Percentiles rank a stretch among this genome's conserved stretches.
Conservation (phyloP, 2,113 vertebrate genomes). For the Orcinus orca region DNA sequence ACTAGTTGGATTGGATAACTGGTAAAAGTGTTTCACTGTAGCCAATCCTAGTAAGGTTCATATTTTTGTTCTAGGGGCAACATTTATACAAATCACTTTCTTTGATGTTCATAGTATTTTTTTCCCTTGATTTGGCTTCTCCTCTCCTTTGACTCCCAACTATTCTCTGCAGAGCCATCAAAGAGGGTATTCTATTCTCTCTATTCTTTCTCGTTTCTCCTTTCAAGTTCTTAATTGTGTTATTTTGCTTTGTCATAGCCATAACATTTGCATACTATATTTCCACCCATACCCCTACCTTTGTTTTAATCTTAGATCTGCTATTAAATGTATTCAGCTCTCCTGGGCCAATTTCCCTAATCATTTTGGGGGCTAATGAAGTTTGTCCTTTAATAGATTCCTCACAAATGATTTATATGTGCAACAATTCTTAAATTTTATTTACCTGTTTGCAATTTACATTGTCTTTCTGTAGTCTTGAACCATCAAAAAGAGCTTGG, state of each 20-base stretch:
- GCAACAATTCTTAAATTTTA: background rate
- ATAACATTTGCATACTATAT: background rate
- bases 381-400: background rate
- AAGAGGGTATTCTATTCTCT: background rate
- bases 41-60: background rate
- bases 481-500: background rate
- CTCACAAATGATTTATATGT: background rate
- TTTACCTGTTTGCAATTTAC: background rate
- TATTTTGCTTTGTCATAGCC: background rate
- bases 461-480: background rate
- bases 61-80: background rate
- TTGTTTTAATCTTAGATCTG: background rate
- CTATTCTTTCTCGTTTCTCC: background rate
- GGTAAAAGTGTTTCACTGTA: background rate
- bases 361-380: background rate
- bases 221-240: background rate
- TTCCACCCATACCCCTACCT: background rate
- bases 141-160: background rate
- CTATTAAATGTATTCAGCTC: background rate
- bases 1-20: background rate
- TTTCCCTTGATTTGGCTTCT: background rate
- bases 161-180: background rate
- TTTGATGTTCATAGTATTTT: background rate
- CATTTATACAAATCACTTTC: background rate
- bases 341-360: background rate